Base-by-base conservation (phyloP, 2,113 vertebrate genomes). In the Agapornis roseicollis region DNA sequence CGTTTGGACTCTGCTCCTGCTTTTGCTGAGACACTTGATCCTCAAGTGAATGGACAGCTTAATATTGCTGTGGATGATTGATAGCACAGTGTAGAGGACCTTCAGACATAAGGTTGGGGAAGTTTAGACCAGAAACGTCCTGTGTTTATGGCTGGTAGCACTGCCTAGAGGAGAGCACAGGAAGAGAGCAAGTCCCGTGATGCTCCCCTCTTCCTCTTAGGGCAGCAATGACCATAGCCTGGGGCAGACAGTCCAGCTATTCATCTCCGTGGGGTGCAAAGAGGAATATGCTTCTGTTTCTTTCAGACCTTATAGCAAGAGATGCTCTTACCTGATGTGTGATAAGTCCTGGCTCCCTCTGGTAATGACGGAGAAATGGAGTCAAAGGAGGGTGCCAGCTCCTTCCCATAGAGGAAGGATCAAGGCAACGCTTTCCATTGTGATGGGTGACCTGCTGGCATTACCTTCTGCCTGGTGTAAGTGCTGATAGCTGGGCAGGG, bases 41-140 rank as follows among this genome's bases (percentile, higher is more conserved):
- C 86, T 68, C 91, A 61, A 33, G 76, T 52, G 80, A 87, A 78
- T 24, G n/a, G 92, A 80, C 33, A 93, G 70, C 73, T 95, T 92
- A 91, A 80, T 90, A 65, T 88, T 95, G 68, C 84, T 89, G 69
- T 5, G 5, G 50, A 56, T 92, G 85, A 89, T 89, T 93, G 93
- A 96, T 89, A 84, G 63, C 66, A 27, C 37, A 46, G 19, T 12
- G 47, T 60, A 39, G 56, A 70, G 72, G 88, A 84, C 65, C 56
- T 89, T 81, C 83, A 89, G 70, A 81, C 37, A 24, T 10, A 64
- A 46, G 77, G 47, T 68, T 60, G 29, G 56, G 61, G 58, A 84
- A 65, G 77, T 88, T 89, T 60, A 89, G 55, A 52, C 31, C 73
- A 69, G 83, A 91, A 93, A 91, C 81, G 79, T 52, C 66, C 65